Base-by-base conservation (phyloP, 2,888 invertebrate genomes). In the Drosophila paranaensis region DNA sequence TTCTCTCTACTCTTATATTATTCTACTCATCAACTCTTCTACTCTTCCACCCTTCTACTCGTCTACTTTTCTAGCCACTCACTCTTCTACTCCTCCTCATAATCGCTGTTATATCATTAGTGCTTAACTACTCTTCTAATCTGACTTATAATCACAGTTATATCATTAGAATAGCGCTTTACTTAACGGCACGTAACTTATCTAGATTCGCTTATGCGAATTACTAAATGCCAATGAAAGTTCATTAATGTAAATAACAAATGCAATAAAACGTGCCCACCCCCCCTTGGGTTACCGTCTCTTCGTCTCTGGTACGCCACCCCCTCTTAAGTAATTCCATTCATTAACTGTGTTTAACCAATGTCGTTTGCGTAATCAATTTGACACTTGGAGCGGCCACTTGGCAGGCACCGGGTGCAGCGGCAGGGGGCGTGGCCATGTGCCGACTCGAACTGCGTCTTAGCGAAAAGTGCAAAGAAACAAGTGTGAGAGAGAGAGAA, bases 351-450 rank as follows among this genome's bases (percentile, higher is more conserved):
- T 71, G 65, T 71, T 81, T 84, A 66, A 67, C 48, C 60, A 77
- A 71, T 60, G 42, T 27, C 64, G 61, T 48, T 88, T 89, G 86
- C 71, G 80, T 82, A 90, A 90, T 88, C 77, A 82, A 79, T 76
- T 86, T 72, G 83, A 82, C 90, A 85, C 86, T 82, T 90, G 87
- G 68, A 68, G 64, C 71, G 37, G 65, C n/a, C 80, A 69, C 68
- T 75, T 45, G 54, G 10, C 63, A 61, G 13, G 48, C 10, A 11
- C 48, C 27, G 37, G 35, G 27, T 10, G 37, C 20, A 27, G 16
- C 33, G 45, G 45, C 42, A 1, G 14, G 42, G 40, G n/a, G 14
- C 30, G 42, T 37, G 43, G 62, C 50, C 79, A 74, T 74, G 74
- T 46, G 68, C 62, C 71, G 50, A 56, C 27, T 54, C 48, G 14